Evolutionary conservation across 2,113 vertebrate species (phyloP).

Genomic region (Tricholaema leucomelas): DNA sequence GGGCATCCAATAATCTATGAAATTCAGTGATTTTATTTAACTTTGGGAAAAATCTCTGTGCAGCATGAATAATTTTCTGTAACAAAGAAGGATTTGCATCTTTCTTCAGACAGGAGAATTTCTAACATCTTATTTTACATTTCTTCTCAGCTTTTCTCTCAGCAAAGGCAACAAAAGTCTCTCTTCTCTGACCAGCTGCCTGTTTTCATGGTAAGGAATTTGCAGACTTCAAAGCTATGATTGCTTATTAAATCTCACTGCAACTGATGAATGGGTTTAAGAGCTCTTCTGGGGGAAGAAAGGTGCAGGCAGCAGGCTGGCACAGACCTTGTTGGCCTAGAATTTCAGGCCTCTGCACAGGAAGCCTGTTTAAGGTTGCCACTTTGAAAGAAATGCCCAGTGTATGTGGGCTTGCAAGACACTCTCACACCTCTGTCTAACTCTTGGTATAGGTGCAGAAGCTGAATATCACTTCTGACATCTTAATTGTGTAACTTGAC

Average conservation of each 20-base stretch:
- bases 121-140: neutral
- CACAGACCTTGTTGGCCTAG: neutral
- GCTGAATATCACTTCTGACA: neutral
- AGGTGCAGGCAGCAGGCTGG: neutral
- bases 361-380: neutral
- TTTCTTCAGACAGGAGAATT: neutral
- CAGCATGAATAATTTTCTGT: neutral
- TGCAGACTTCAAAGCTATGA: neutral
- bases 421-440: neutral
- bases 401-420: neutral
- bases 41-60: neutral
- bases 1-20: neutral
- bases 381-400: neutral
- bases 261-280: neutral
- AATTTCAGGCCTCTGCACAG: neutral
- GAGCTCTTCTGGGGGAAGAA: neutral
- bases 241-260: neutral
- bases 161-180: neutral
- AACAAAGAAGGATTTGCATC: neutral
- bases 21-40: neutral
- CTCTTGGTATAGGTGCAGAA: neutral
- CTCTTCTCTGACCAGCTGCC: neutral
- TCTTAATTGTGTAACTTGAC: conserved; percentile 17
- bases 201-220: neutral
- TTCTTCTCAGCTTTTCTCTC: neutral